Evolutionary conservation across 2,797 vertebrate genomes (phyloP).

Genomic region (Manis pentadactyla): DNA sequence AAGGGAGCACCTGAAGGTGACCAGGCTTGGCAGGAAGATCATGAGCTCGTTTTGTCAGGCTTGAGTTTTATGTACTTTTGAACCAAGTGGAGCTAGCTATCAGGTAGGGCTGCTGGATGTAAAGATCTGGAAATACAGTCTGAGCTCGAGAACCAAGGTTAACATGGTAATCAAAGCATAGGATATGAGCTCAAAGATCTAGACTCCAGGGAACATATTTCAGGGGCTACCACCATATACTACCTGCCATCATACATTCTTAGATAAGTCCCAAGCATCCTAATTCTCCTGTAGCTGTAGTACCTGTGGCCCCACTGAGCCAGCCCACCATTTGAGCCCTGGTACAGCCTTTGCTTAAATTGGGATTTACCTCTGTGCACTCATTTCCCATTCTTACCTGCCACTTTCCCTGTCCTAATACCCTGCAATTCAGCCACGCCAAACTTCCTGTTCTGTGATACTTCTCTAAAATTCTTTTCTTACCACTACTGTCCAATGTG

Average conservation of each 20-base stretch:
- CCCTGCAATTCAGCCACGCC: background rate
- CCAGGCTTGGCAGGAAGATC: background rate
- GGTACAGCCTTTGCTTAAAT: background rate
- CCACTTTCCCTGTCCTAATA: background rate
- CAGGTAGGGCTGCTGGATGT: background rate
- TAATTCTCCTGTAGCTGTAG: background rate
- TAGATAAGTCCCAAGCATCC: background rate
- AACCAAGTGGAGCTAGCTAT: background rate
- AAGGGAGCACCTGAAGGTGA: background rate
- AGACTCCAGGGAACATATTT: background rate
- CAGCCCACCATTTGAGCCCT: background rate
- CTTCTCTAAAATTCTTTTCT: background rate
- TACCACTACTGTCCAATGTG: background rate
- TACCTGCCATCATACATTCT: background rate
- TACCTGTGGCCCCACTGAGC: background rate
- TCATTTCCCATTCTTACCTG: background rate
- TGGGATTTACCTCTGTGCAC: background rate
- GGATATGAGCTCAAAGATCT: background rate
- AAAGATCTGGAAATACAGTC: background rate
- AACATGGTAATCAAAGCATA: background rate
- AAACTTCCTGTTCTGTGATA: background rate
- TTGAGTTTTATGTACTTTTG: background rate
- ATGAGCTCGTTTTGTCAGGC: background rate
- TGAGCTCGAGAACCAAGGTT: background rate
- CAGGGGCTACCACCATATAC: background rate